A percentile compares a stretch with the other conserved stretches of the same genome.
Evolutionary conservation across 2,888 invertebrate species (phyloP).

Genomic region (Trissolcus japonicus): DNA sequence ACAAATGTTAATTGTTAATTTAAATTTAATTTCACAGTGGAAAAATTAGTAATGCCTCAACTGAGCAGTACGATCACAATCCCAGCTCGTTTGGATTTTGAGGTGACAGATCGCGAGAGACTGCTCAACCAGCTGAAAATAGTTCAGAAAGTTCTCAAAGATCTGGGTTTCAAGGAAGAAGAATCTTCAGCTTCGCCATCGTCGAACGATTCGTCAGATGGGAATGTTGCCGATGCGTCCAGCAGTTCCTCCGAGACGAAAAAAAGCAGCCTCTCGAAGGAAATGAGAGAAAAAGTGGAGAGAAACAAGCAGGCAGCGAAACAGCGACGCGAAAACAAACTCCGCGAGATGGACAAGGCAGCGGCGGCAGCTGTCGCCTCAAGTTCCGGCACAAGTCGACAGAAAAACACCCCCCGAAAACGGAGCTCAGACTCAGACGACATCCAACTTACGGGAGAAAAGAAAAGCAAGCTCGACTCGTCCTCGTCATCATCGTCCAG

Average conservation of each 20-base stretch:
- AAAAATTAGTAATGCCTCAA: conserved; percentile 82
- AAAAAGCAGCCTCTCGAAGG: conserved; percentile 19
- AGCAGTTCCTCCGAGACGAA: conserved; percentile 31
- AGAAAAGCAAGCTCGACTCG: conserved; percentile 18
- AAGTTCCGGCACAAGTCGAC: conserved; percentile 12
- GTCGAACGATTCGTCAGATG: conserved; percentile 19
- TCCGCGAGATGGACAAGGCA: conserved; percentile 62
- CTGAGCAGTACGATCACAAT: conserved; percentile 74
- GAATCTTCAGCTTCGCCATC: conserved; percentile 14
- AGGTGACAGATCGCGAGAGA: conserved; percentile 64
- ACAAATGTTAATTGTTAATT: conserved; percentile 59
- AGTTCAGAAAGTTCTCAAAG: conserved; percentile 76
- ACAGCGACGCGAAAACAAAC: conserved; percentile 59
- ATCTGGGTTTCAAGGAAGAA: conserved; percentile 62
- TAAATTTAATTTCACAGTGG: conserved; percentile 78
- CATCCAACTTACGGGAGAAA: background rate
- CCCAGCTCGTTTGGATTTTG: conserved; percentile 66
- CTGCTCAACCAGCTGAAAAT: conserved; percentile 68
- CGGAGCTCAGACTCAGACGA: conserved; percentile 37
- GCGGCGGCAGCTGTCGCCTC: conserved; percentile 41
- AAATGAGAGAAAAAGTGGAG: conserved; percentile 62
- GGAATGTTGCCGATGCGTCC: conserved; percentile 28
- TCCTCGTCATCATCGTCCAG: conserved; percentile 13
- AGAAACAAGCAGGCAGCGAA: conserved; percentile 59
- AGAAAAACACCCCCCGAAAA: conserved; percentile 9